phyloP scores from a whole-genome alignment of 2,888 invertebrate species.

The Cybosia mesomella region DNA sequence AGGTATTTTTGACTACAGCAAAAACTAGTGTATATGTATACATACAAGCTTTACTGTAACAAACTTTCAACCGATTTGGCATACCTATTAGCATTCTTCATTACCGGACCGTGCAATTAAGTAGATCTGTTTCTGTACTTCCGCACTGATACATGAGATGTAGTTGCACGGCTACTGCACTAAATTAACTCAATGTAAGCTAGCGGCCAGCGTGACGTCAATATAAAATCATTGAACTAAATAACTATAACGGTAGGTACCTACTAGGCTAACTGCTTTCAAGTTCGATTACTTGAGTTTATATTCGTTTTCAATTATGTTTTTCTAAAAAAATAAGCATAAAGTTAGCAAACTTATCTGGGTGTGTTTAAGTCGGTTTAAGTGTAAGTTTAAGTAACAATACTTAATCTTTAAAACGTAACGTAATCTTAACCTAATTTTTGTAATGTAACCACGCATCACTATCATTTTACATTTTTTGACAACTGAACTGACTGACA shows the following conservation, averaged over 20 bases:
- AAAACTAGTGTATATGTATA: no score
- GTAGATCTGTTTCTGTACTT: neutral
- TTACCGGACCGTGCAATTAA: neutral
- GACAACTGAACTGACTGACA: slow-evolving; percentile 9
- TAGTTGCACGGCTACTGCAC: neutral
- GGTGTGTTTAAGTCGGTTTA: slow-evolving; percentile 9
- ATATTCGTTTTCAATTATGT: neutral
- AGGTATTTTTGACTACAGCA: no score
- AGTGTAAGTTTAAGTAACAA: no score
- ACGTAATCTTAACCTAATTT: neutral
- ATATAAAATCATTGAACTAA: neutral
- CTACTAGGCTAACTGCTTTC: neutral
- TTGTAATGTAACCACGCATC: slow-evolving; percentile 1
- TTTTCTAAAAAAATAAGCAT: neutral
- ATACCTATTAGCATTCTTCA: neutral
- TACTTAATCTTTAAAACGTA: no score
- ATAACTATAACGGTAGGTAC: neutral
- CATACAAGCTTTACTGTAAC: no score
- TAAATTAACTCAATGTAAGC: neutral
- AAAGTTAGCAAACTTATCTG: no score
- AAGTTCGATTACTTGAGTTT: neutral
- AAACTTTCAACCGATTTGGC: no score
- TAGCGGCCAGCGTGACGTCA: neutral
- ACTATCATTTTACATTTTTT: slow-evolving; percentile 2
- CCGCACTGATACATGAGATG: neutral